Evolutionary conservation across 1,140 invertebrate species (phyloP), one percentile per base, ranked within the genome.

Genomic region (Dolichoris vasculosae): DNA sequence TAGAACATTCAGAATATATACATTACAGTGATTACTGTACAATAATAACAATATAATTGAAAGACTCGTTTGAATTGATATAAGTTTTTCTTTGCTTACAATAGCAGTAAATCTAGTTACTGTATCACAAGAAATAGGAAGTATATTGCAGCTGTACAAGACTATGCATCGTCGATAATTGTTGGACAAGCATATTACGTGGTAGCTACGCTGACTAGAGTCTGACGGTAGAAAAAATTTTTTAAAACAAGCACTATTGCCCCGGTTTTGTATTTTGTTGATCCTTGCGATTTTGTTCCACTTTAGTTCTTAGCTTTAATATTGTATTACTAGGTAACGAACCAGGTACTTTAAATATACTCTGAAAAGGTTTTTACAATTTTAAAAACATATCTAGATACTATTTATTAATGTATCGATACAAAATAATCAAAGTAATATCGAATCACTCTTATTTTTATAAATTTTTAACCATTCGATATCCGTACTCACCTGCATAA

Each of bases 311-410:
- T 83, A 96, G 90, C 88, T 95, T 95, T 71, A 93, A 87, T 89
- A 97, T 95, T 83, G 94, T 95, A 32, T 93, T 92, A 84, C 94
- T 95, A 81, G 96, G 95, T 89, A 97, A 93, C 67, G 96, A 96
- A 82, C 96, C 96, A 90, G 96, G 96, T 92, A 96, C 94, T 94
- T 95, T 95, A 91, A 97, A 97, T 90, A 97, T 96, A 89, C 95
- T 95, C 96, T 97, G 93, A 87, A 95, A 95, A 87, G 40, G 20
- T 73, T 73, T 69, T 20, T 7, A 69, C 35, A 67, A 67, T 0
- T 38, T 46, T 38, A 4, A 67, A 64, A 20, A 30, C 35, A 77
- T 84, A 35, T 40, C 79, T 73, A 26, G 23, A 59, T 59, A 26
- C 26, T 59, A 59, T 59, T 9, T 51, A 51, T 51, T 17, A 17